A percentile compares a stretch with the other conserved stretches of the same genome.
These are phyloP conservation scores for Salminus brasiliensis DNA, from an alignment of 2,113 vertebrate genomes.

Conservation along the genomic window DNA sequence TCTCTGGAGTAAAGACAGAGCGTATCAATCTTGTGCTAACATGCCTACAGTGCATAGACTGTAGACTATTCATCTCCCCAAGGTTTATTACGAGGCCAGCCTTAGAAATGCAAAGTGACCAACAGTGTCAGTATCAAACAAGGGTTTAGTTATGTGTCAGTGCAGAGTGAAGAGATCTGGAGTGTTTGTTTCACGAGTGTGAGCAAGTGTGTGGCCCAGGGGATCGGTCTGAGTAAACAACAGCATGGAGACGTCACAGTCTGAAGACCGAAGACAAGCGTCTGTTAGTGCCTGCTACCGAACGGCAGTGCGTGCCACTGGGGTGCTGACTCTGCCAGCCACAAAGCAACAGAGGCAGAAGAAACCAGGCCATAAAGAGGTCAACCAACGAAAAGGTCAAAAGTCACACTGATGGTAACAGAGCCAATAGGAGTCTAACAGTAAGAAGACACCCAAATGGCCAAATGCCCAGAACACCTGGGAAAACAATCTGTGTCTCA, in stretches of 20 bases:
- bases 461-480: conserved; percentile 4
- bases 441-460: conserved; percentile 17
- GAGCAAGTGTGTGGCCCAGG: neutral
- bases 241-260: neutral
- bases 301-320: conserved; percentile 3
- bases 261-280: neutral
- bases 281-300: conserved; percentile 12
- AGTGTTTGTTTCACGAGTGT: neutral
- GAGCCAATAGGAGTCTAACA: neutral
- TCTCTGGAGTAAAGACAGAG: conserved; percentile 19
- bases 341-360: conserved; percentile 7
- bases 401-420: conserved; percentile 20
- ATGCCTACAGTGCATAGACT: conserved; percentile 8
- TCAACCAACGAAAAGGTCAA: conserved; percentile 18
- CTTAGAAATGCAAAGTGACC: neutral
- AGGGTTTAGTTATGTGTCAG: conserved; percentile 17
- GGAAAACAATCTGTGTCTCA: conserved; percentile 8
- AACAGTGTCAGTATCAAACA: neutral
- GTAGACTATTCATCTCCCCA: conserved; percentile 14
- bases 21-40: neutral
- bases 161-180: neutral
- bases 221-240: neutral
- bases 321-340: neutral
- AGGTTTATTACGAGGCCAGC: neutral
- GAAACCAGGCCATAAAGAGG: neutral